Evolutionary conservation across 2,888 invertebrate species (phyloP).

Genomic region (Thysanoteuthis rhombus): DNA sequence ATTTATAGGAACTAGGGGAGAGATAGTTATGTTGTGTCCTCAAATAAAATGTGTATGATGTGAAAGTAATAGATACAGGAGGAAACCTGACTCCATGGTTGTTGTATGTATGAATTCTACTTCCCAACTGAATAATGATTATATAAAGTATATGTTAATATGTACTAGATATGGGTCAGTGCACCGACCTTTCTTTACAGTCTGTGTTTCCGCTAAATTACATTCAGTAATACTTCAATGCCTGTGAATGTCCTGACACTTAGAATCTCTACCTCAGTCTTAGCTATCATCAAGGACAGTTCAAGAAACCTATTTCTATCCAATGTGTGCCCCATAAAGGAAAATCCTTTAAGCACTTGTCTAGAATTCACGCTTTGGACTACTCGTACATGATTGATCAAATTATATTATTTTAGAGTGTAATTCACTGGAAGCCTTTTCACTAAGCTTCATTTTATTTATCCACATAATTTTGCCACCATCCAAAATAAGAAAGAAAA

Average conservation of each 20-base stretch:
- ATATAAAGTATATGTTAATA: constrained; percentile 12
- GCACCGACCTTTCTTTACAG: not conserved
- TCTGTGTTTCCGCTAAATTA: not conserved
- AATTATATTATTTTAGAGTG: not conserved
- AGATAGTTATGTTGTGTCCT: constrained; percentile 12
- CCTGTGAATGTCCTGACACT: constrained; percentile 12
- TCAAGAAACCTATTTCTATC: not conserved
- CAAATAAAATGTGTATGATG: constrained; percentile 12
- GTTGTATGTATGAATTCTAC: not conserved
- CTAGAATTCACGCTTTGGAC: not conserved
- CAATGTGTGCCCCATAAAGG: not conserved
- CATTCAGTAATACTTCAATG: constrained; percentile 12
- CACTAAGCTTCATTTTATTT: not conserved
- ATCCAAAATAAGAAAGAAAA: not conserved
- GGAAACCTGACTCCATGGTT: not conserved
- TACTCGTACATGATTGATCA: not conserved
- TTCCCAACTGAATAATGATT: not conserved
- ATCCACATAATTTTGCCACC: not conserved
- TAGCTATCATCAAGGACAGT: not conserved
- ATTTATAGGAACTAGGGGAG: not conserved
- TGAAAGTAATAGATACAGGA: not conserved
- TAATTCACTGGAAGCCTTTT: not conserved
- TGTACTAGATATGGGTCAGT: not conserved
- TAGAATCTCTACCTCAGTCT: not conserved
- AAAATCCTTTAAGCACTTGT: not conserved